Base-by-base conservation (phyloP, 1,140 invertebrate genomes). In the Protaetia brevitarsis region DNA sequence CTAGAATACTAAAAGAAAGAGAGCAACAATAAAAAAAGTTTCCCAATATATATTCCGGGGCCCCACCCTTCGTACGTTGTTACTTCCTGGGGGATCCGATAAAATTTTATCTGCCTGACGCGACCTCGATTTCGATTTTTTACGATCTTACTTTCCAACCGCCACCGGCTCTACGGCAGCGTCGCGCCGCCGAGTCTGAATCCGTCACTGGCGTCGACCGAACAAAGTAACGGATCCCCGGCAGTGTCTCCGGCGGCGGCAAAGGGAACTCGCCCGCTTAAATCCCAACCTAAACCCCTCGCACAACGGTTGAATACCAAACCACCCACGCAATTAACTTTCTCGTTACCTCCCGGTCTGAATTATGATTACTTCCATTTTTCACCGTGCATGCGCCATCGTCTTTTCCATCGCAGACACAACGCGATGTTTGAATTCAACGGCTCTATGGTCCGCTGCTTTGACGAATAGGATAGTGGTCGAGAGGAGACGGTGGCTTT, bases 281-380 rank as follows among this genome's bases (percentile, higher is more conserved):
- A n/a, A n/a, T n/a, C n/a, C n/a, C n/a, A n/a, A n/a, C n/a, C n/a
- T n/a, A n/a, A n/a, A n/a, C n/a, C n/a, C n/a, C n/a, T n/a, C n/a
- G n/a, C 6, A 21, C 37, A 11, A 8, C 37, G 13, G 11, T 13
- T 45, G 41, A 45, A 45, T 45, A 45, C 41, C 41, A 21, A 45
- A 45, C 19, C 41, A 21, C 41, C 41, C 23, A 45, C 41, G 41
- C 41, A 45, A 45, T 45, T 45, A 45, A 45, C 41, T 45, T 45
- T 45, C 41, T 45, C 41, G 41, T 45, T 45, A 45, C 41, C n/a
- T 13, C 41, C n/a, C n/a, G 13, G 13, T 21, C 16, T 45, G 41
- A 45, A 45, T 45, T 45, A 45, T 45, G 41, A 45, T 45, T 45
- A 19, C 5, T 45, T 45, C 41, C 16, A 45, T 45, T 45, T 21